A percentile compares a stretch with the other conserved stretches of the same genome.
These are phyloP conservation scores for Pseudoatta argentina DNA, from an alignment of 1,140 invertebrate species.

Conservation along the genomic window DNA sequence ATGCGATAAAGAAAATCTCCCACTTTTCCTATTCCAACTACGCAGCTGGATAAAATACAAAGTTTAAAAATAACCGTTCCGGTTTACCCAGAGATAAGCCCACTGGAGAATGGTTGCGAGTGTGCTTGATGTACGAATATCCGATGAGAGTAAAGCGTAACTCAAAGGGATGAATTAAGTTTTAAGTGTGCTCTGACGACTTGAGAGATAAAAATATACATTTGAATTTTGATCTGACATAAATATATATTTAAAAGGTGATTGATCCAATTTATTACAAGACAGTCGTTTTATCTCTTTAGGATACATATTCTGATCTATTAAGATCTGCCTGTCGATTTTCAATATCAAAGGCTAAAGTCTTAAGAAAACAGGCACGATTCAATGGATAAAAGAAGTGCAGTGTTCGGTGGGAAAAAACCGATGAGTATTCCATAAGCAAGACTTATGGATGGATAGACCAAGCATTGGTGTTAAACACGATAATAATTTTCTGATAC, in stretches of 20 bases:
- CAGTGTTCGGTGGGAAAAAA: neutral
- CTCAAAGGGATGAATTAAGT: slow-evolving; percentile 72
- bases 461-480: neutral
- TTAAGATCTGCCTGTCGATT: neutral
- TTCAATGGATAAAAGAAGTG: slow-evolving; percentile 16
- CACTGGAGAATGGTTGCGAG: neutral
- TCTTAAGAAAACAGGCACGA: slow-evolving; percentile 32
- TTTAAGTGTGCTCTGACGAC: slow-evolving; percentile 50
- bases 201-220: slow-evolving; percentile 65
- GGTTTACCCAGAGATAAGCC: slow-evolving; percentile 30
- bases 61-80: slow-evolving; percentile 55
- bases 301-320: slow-evolving; percentile 12
- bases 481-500: slow-evolving; percentile 38
- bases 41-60: slow-evolving; percentile 41
- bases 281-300: slow-evolving; percentile 42
- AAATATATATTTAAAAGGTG: slow-evolving; percentile 36
- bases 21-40: slow-evolving; percentile 24
- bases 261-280: slow-evolving; percentile 47
- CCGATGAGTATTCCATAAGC: neutral
- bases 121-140: slow-evolving; percentile 35
- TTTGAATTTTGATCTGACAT: slow-evolving; percentile 42
- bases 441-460: neutral
- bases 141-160: slow-evolving; percentile 43
- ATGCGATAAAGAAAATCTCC: slow-evolving; percentile 40
- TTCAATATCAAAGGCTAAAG: slow-evolving; percentile 24